These are phyloP conservation scores for Aramus guarauna DNA, from an alignment of 2,113 vertebrate genomes.

Conservation along the genomic window DNA sequence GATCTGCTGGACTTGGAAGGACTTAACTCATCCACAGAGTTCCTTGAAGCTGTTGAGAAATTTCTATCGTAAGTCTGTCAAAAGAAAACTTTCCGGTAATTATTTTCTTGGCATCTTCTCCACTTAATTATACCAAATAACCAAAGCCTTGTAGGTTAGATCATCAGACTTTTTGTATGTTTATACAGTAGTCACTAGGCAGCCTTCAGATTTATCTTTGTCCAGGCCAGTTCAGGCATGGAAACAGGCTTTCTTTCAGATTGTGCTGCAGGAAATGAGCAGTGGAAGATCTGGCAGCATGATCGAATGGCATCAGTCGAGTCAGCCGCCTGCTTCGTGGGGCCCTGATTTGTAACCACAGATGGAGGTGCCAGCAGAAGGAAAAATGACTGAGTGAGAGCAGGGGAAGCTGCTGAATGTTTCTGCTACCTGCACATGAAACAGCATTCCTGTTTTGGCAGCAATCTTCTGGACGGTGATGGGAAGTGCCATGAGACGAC, in stretches of 20 bases:
- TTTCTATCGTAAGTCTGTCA: conserved; percentile 53
- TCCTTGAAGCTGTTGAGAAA: conserved; percentile 67
- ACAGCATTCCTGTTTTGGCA: background rate
- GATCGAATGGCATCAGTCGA: background rate
- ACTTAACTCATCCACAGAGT: conserved; percentile 48
- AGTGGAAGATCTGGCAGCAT: background rate
- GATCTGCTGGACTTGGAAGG: conserved; percentile 62
- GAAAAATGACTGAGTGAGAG: background rate
- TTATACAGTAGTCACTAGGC: conserved; percentile 16
- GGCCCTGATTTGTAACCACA: background rate
- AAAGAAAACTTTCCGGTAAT: conserved; percentile 1
- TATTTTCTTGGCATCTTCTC: conserved; percentile 38
- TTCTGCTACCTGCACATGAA: background rate
- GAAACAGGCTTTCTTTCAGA: conserved; percentile 15
- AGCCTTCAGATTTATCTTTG: conserved; percentile 37
- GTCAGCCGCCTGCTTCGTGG: fast-evolving
- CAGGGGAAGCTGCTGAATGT: background rate
- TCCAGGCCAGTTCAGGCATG: background rate
- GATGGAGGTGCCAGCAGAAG: background rate
- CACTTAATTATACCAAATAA: conserved; percentile 45
- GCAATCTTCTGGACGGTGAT: background rate
- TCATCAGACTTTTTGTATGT: background rate
- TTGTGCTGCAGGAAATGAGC: conserved; percentile 10
- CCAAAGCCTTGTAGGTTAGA: conserved; percentile 14
- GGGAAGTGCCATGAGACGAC: fast-evolving